Percentiles rank a stretch among this genome's conserved stretches.
Evolutionary conservation across 2,888 invertebrate genomes (phyloP).

Genomic region (Eutolmus rufibarbis): DNA sequence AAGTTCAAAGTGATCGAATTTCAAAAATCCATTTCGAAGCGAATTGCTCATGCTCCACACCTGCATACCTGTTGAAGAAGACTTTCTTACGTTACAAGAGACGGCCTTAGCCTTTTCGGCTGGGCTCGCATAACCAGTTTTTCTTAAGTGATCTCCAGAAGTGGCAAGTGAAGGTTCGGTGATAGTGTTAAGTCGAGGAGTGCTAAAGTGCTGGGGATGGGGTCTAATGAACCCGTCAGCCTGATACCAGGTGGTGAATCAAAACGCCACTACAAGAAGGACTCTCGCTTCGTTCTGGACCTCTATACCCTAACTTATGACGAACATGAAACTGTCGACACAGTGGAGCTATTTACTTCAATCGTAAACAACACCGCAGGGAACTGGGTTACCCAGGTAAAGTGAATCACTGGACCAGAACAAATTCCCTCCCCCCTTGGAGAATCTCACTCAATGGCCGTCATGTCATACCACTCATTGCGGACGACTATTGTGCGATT

Average conservation of each 20-base stretch:
- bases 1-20: not conserved
- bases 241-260: conserved; percentile 64
- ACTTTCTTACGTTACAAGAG: not conserved
- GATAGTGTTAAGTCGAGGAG: not conserved
- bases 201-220: not conserved
- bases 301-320: conserved; percentile 86
- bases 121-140: not conserved
- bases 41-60: not conserved
- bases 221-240: conserved; percentile 61
- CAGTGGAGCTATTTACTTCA: conserved; percentile 67
- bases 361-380: conserved; percentile 55
- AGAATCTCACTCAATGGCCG: not conserved
- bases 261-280: conserved; percentile 85
- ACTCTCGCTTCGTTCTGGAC: conserved; percentile 82
- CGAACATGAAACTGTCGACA: conserved; percentile 79
- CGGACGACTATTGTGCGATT: not conserved
- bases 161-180: conserved; percentile 6
- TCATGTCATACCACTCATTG: not conserved
- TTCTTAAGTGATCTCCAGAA: not conserved
- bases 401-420: conserved; percentile 22
- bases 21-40: not conserved
- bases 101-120: not conserved
- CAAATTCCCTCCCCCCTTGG: not conserved
- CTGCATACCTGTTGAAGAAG: not conserved
- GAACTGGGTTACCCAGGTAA: conserved; percentile 56